These are phyloP conservation scores for human DNA, from an alignment of 2,113 vertebrate genomes.

Conservation along the genomic window GRCh38 chr2:6863001-6863500, in stretches of 20 bases:
- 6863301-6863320: too few relatives aligned
- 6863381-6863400: accelerated
- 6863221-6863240: accelerated
- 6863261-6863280: accelerated
- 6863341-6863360: not conserved
- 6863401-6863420: not conserved
- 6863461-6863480: constrained; percentile 96
- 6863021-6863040: not conserved
- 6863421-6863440: accelerated
- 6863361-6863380: not conserved
- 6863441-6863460: not conserved
- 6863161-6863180: not conserved
- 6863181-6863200: accelerated
- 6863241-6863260: accelerated
- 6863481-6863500: constrained; percentile 93
- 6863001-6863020: not conserved
- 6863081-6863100: accelerated
- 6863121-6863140: too few relatives aligned
- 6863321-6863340: accelerated
- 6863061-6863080: accelerated
- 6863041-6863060: accelerated
- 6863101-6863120: not conserved
- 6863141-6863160: not conserved
- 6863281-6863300: accelerated
- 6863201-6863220: accelerated